Conservation (phyloP, 2,888 invertebrate genomes). For the Tholera decimalis region DNA sequence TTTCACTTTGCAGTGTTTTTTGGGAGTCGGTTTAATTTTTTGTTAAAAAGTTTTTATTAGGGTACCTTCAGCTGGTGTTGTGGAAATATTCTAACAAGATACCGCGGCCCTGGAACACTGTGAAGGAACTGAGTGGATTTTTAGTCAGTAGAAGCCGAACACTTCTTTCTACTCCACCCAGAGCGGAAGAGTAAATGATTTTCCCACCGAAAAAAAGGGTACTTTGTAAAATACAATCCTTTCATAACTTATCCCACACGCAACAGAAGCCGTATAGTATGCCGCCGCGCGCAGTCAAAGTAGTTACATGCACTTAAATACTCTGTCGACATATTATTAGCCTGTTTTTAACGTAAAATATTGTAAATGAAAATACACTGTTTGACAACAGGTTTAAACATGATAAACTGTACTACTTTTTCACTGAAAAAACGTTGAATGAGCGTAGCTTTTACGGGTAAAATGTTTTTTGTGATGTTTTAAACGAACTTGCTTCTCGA, state of each 20-base stretch:
- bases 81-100: too few species aligned
- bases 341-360: constrained; percentile 48
- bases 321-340: constrained; percentile 45
- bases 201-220: too few species aligned
- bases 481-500: background rate
- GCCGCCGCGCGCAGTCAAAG: constrained; percentile 39
- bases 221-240: background rate
- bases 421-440: constrained; percentile 5
- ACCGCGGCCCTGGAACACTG: too few species aligned
- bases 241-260: constrained; percentile 17
- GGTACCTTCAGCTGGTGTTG: too few species aligned
- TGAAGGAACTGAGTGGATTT: too few species aligned
- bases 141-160: too few species aligned
- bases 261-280: constrained; percentile 25
- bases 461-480: background rate
- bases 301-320: constrained; percentile 54
- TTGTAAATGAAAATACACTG: constrained; percentile 46
- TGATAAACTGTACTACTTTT: constrained; percentile 22
- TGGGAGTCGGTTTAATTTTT: too few species aligned
- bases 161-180: too few species aligned
- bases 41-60: too few species aligned
- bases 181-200: too few species aligned
- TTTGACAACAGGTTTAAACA: constrained; percentile 21
- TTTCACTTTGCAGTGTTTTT: too few species aligned
- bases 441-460: background rate